A percentile compares a stretch with the other conserved stretches of the same genome.
Conservation (phyloP, 2,113 vertebrate species). For the Pantherophis guttatus region DNA sequence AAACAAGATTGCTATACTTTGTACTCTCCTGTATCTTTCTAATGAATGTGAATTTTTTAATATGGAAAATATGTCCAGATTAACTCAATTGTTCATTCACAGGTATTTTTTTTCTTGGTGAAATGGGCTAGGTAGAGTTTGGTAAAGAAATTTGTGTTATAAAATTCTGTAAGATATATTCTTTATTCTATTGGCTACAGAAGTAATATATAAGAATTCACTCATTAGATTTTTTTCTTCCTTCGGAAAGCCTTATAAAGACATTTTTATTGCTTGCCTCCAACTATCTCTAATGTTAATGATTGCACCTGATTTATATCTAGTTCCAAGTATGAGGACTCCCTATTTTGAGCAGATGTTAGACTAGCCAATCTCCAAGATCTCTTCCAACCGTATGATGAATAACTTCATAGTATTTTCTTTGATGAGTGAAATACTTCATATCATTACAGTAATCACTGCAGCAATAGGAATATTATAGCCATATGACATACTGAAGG, state of each 20-base stretch:
- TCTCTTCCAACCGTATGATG: not conserved
- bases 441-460: not conserved
- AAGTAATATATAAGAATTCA: not conserved
- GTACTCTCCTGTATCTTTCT: not conserved
- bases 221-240: not conserved
- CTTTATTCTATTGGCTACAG: not conserved
- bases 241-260: not conserved
- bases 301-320: too few species aligned
- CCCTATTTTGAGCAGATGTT: not conserved
- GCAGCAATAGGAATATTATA: not conserved
- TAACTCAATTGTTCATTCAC: not conserved
- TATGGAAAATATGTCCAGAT: not conserved
- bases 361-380: not conserved
- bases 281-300: too few species aligned
- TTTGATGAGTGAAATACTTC: not conserved
- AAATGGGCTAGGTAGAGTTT: not conserved
- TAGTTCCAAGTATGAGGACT: not conserved
- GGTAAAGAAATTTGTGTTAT: not conserved
- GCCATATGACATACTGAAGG: not conserved
- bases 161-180: not conserved
- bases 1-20: not conserved
- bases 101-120: not conserved
- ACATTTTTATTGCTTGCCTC: not conserved
- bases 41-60: not conserved
- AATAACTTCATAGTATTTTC: not conserved